Percentiles rank a stretch among this genome's conserved stretches.
Evolutionary conservation across 2,888 invertebrate species (phyloP).

Genomic region (Hofmannophila pseudospretella): DNA sequence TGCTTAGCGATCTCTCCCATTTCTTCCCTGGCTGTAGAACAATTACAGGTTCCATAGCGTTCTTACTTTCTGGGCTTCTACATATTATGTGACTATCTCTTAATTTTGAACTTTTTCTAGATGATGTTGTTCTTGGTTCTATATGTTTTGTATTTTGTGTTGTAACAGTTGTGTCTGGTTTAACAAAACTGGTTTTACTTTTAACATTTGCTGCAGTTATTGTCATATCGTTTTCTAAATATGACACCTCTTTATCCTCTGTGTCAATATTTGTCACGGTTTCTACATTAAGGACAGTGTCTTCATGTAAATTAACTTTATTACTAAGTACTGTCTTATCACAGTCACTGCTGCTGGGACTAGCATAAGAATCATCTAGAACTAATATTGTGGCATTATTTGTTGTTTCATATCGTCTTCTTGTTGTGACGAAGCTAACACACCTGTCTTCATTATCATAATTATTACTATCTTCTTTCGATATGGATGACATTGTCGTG

Average conservation of each 20-base stretch:
- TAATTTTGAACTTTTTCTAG: conserved; percentile 26
- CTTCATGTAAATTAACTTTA: conserved; percentile 9
- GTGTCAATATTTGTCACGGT: too few relatives aligned
- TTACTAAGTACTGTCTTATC: conserved; percentile 16
- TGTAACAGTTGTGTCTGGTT: too few relatives aligned
- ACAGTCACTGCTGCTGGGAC: conserved; percentile 6
- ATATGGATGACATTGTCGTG: conserved; percentile 9
- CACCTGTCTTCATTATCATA: conserved; percentile 29
- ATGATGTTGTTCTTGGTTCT: conserved; percentile 15
- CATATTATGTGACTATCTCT: neutral
- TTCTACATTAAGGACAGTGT: too few relatives aligned
- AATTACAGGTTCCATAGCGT: conserved; percentile 36
- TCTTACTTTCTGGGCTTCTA: conserved; percentile 11
- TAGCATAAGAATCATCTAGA: conserved; percentile 16
- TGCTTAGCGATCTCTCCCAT: conserved; percentile 82
- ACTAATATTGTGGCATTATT: conserved; percentile 43
- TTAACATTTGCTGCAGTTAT: too few relatives aligned
- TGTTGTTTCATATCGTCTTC: conserved; percentile 45
- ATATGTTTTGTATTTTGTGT: neutral
- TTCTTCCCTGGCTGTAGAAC: conserved; percentile 81
- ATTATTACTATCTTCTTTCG: conserved; percentile 14
- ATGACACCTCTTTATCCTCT: too few relatives aligned
- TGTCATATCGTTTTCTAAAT: too few relatives aligned
- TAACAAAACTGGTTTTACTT: too few relatives aligned
- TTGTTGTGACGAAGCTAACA: conserved; percentile 61